Evolutionary conservation across 2,888 invertebrate genomes (phyloP), one percentile per base, ranked within the genome.

Genomic region (Himalopsyche tibetana): DNA sequence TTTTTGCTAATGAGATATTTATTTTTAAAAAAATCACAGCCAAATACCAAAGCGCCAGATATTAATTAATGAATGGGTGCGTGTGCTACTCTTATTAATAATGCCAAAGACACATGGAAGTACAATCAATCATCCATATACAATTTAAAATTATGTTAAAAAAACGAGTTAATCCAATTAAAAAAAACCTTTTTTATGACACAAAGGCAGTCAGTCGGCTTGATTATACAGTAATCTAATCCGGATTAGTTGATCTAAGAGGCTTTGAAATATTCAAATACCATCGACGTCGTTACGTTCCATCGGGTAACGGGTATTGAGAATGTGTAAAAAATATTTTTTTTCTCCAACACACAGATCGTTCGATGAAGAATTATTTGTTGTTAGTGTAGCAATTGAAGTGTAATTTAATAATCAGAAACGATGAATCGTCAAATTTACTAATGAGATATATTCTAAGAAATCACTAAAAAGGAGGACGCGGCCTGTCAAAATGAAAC

Each of bases 351-450:
- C 12, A 15, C 74, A 36, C 74, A 36, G 12, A 12, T 74, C 38
- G 36, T 74, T 74, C 36, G 74, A 36, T 36, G 12, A 74, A 74
- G 74, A 12, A 74, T 38, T 74, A 74, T 74, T 74, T 28, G 74
- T 74, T 74, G 74, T 80, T 42, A 12, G 9, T 40, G 80, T 80
- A 80, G 45, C 80, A 80, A 80, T 80, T 45, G 80, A 69, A 69
- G 69, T 81, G 86, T 86, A 86, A 87, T 88, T 88, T 82, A 88
- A 88, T 87, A 82, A 88, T 88, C 88, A 88, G 87, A 84, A 88
- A 86, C 79, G 85, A 87, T 88, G 88, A 88, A 82, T 88, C 87
- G 84, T 79, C 84, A 87, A 80, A 84, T 86, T 84, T 86, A 79
- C 84, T 79, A 79, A 55, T 17, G 84, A 38, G 36, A 74, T 40